Evolutionary conservation across 2,888 invertebrate species (phyloP), one percentile per base, ranked within the genome.

Genomic region (Sarcophaga caerulescens): DNA sequence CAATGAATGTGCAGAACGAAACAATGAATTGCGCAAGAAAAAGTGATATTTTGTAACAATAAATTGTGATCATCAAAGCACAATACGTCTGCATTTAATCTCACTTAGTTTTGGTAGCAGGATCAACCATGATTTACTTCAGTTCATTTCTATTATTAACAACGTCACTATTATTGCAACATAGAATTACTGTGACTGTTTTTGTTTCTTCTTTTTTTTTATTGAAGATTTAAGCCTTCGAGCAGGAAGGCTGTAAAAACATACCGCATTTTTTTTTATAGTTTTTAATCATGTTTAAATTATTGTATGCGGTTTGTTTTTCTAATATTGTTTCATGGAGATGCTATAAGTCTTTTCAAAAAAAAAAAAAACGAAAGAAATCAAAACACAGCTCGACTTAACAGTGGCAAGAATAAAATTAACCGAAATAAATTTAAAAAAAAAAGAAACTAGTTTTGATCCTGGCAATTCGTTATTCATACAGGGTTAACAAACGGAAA

Each of bases 201-300:
- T 47, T 57, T 14, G 45, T 25, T 35, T 60, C 59, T 81, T 81
- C 75, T n/a, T 35, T 60, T 68, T 83, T 78, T 79, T 73, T 78
- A 81, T 79, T 68, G 62, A 83, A 68, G 84, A 85, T 66, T 85
- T 91, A 91, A 92, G 91, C 91, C 92, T 89, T 89, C 88, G 87
- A 90, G 88, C 74, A 87, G 88, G 89, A 89, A 92, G 91, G 92
- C 92, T 92, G 92, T 92, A 91, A 92, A 92, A 92, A 92, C 92
- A 92, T 90, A 89, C 90, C 89, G 71, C 89, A 90, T 88, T 89
- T 75, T 78, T 75, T 78, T 81, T 66, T 59, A 69, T 68, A 66
- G 71, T 81, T 77, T 83, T 89, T 93, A 92, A 92, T 92, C 93
- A 92, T 92, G 92, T 93, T 92, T 93, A 92, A 93, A 93, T 93